Base-by-base conservation (phyloP, 2,113 vertebrate genomes). In the Neotoma lepida region DNA sequence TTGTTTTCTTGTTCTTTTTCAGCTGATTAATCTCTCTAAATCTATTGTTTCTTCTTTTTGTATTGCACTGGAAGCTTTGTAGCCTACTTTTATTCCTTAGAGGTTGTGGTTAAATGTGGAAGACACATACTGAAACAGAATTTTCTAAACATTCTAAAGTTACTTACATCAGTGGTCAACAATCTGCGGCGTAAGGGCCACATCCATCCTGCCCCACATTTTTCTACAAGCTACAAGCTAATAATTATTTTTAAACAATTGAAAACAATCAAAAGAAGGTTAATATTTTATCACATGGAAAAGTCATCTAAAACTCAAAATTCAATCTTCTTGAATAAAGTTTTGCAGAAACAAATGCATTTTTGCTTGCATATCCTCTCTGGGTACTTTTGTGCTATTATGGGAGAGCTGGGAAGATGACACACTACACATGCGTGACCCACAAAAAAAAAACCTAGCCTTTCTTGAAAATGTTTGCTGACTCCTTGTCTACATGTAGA, bases 1-100 rank as follows among this genome's bases (percentile, higher is more conserved):
- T 74, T 33, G 4, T 15, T 46, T 70, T 66, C 22, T 35, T 70
- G 26, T 73, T 24, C 39, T 28, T 87, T 70, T 87, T 82, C 61
- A 84, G 10, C 1, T 66, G 10, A 54, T 63, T 58, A 70, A 71
- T n/a, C 68, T 95, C 76, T 92, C 61, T 85, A 51, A 63, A 73
- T 86, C 13, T 74, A 28, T 63, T 80, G 35, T 26, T 96, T 95
- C 35, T 86, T 95, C 13, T 12, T 89, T 30, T 39, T 89, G 4
- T 20, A 54, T 49, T 90, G 46, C 33, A 13, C 58, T 91, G 46
- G 64, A 80, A 93, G 4, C 78, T 80, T 7, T 54, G 44, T 73
- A 26, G 51, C 58, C 54, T 54, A 66, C 64, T 24, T 88, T 12
- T 80, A 63, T 89, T 86, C 33, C 80, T 86, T 89, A 49, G 39